A percentile compares a stretch with the other conserved stretches of the same genome.
These are phyloP conservation scores for Troilus luridus DNA, from an alignment of 2,888 invertebrate species.

Conservation along the genomic window DNA sequence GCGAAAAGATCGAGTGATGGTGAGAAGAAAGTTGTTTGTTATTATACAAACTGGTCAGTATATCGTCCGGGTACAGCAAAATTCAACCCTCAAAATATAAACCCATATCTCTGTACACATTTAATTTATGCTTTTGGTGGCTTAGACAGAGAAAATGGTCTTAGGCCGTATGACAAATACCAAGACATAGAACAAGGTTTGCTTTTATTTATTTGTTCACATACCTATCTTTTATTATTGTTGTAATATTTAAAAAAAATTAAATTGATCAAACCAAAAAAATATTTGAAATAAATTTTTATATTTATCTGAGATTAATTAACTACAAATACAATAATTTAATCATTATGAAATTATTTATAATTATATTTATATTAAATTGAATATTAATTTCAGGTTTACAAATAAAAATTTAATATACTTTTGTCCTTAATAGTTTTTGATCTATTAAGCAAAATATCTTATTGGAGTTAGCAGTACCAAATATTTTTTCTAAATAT, in stretches of 20 bases:
- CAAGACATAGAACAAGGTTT: conserved; percentile 96
- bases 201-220: background rate
- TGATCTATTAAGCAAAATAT: too few species aligned
- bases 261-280: background rate
- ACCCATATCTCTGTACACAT: conserved; percentile 95
- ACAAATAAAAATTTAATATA: too few species aligned
- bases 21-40: conserved; percentile 79
- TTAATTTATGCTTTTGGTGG: conserved; percentile 94
- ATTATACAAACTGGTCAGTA: conserved; percentile 95
- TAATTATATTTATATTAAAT: background rate
- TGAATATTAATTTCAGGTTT: background rate
- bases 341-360: background rate
- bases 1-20: conserved; percentile 60
- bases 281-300: background rate
- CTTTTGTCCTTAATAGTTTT: too few species aligned
- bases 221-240: background rate
- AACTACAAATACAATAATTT: background rate
- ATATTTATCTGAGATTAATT: background rate
- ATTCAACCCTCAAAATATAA: conserved; percentile 94
- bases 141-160: conserved; percentile 90
- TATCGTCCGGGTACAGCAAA: conserved; percentile 92
- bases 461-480: too few species aligned
- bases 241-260: background rate
- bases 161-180: conserved; percentile 94
- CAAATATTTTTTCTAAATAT: too few species aligned